Evolutionary conservation across 1,140 invertebrate genomes (phyloP).

Genomic region (Gerris buenoi): DNA sequence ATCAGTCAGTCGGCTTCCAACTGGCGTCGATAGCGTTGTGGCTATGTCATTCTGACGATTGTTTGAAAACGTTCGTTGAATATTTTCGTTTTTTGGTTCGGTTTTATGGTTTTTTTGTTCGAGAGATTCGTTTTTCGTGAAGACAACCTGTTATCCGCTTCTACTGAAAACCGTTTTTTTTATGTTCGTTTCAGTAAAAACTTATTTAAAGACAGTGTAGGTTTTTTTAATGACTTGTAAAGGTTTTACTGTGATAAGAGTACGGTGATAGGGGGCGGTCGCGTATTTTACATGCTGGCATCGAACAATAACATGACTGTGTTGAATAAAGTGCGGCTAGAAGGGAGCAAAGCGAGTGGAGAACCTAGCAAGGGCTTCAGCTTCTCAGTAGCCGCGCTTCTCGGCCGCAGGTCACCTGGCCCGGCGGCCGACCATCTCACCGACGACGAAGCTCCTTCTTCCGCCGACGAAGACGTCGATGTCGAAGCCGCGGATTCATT

Average conservation of each 20-base stretch:
- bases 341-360: constrained; percentile 18
- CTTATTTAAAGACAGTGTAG: neutral
- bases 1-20: neutral
- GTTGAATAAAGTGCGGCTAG: constrained; percentile 7
- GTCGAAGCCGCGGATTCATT: constrained; percentile 13
- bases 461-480: constrained; percentile 14
- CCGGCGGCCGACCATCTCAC: constrained; percentile 1
- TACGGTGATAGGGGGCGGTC: neutral
- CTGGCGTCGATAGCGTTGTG: neutral
- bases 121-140: too few species aligned
- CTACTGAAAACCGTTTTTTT: too few species aligned
- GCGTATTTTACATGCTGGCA: constrained; percentile 12
- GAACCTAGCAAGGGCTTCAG: constrained; percentile 29
- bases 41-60: neutral
- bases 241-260: neutral
- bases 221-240: neutral
- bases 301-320: constrained; percentile 12
- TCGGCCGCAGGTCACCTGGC: constrained; percentile 23
- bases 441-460: constrained; percentile 5
- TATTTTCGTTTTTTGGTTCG: too few species aligned
- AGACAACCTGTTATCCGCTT: too few species aligned
- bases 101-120: too few species aligned
- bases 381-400: constrained; percentile 35
- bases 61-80: too few species aligned
- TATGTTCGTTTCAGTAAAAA: too few species aligned